Evolutionary conservation across 2,888 invertebrate species (phyloP).

Genomic region (Priocnemis perturbator): DNA sequence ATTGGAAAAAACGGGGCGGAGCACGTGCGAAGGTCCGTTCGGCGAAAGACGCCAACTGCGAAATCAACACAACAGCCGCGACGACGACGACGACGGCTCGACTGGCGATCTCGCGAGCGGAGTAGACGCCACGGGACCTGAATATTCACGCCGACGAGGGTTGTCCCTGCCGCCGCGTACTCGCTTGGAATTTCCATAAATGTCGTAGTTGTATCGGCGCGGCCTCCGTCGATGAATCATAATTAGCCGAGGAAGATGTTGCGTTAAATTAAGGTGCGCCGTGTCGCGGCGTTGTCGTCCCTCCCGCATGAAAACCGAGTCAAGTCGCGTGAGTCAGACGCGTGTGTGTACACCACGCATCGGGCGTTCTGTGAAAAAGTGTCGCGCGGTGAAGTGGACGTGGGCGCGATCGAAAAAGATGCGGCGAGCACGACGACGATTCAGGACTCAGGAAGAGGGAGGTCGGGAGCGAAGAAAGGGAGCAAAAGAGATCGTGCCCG

Average conservation of each 20-base stretch:
- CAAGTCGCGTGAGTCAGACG: conserved; percentile 50
- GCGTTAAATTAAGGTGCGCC: conserved; percentile 57
- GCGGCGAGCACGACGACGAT: neutral
- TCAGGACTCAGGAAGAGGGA: too few relatives aligned
- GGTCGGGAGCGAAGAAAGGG: conserved; percentile 13
- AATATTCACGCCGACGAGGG: too few relatives aligned
- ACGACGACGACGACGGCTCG: too few relatives aligned
- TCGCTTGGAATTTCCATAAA: conserved; percentile 22
- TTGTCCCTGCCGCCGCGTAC: neutral
- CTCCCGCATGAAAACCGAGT: conserved; percentile 48
- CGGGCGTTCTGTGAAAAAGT: conserved; percentile 12
- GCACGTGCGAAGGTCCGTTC: conserved; percentile 1
- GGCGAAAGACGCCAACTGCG: neutral
- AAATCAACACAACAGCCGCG: too few relatives aligned
- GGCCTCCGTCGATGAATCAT: conserved; percentile 55
- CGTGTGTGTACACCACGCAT: conserved; percentile 35
- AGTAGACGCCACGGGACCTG: too few relatives aligned
- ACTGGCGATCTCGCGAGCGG: too few relatives aligned
- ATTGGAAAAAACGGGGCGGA: conserved; percentile 1
- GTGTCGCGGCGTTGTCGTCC: conserved; percentile 1
- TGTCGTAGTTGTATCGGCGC: conserved; percentile 6
- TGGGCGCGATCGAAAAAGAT: conserved; percentile 13
- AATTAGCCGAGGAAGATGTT: conserved; percentile 57
- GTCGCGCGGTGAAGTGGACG: conserved; percentile 21
- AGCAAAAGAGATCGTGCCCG: conserved; percentile 14